These are phyloP conservation scores for Halocaridina rubra DNA, from an alignment of 2,888 invertebrate species.

Conservation along the genomic window DNA sequence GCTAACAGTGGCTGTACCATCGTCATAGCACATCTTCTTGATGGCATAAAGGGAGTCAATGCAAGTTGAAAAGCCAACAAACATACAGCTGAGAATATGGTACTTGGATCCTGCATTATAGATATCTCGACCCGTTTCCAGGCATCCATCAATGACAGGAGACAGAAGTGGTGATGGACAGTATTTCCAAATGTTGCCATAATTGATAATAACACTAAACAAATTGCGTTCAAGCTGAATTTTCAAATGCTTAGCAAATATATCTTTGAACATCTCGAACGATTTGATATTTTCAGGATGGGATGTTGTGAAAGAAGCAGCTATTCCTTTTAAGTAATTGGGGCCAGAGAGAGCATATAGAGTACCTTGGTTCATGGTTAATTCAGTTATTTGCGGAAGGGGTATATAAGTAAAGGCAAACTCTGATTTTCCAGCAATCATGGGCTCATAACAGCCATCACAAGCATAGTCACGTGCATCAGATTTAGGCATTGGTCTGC, in stretches of 20 bases:
- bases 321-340: background rate
- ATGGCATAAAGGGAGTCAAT: background rate
- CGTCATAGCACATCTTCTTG: background rate
- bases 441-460: background rate
- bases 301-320: background rate
- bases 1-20: background rate
- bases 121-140: background rate
- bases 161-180: background rate
- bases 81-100: background rate
- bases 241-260: background rate
- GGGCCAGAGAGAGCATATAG: background rate
- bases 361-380: background rate
- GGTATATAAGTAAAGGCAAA: background rate
- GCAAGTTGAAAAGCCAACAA: background rate
- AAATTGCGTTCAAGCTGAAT: background rate
- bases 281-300: background rate
- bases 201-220: background rate
- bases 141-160: background rate
- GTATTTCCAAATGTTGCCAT: background rate
- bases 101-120: background rate
- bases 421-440: background rate
- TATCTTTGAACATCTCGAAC: background rate
- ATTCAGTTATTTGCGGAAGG: background rate
- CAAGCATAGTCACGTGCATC: background rate
- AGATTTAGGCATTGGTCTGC: background rate